Base-by-base conservation (phyloP, 2,888 invertebrate species). In the Hyalella azteca region DNA sequence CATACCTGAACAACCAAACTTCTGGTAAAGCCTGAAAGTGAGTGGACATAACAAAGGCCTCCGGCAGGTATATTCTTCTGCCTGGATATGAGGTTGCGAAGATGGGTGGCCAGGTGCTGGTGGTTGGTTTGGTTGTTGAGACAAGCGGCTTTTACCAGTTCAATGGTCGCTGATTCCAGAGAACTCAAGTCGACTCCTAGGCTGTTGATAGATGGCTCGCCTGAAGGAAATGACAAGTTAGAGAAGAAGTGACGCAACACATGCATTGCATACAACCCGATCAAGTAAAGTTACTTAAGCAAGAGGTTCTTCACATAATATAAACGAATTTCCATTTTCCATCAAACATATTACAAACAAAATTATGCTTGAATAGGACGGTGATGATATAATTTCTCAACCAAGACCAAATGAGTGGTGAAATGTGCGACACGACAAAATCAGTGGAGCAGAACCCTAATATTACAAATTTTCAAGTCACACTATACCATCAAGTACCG, bases 81-180 rank as follows among this genome's bases (percentile, higher is more conserved):
- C 41, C 91, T 91, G 76, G 92, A 91, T 79, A 95, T 91, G 66
- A 95, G 93, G 85, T 92, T 91, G 86, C 93, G 93, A 9, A 96
- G 89, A 5, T 95, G 93, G 81, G 91, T 91, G 0, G 96, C 94
- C 81, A 97, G 91, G 73, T 93, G 90, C 85, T 93, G 92, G 88
- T 96, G 96, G 89, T 96, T 96, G 77, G 90, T 91, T 0, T 93
- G 91, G 88, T 96, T 95, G 87, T 95, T 95, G 86, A 94, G 92
- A 78, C 94, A 95, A 86, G 95, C 93, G 86, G 93, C 92, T 0
- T 94, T 92, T 86, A 96, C 91, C 87, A 96, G 92, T 84, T 93
- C 91, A 54, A 96, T 93, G 73, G 94, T 93, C 22, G 93, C 92
- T 86, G 87, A 87, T 85, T 89, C 88, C 41, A 89, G 86, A 49